phyloP scores from a whole-genome alignment of 2,797 vertebrate species.

The Lophotriccus pileatus region DNA sequence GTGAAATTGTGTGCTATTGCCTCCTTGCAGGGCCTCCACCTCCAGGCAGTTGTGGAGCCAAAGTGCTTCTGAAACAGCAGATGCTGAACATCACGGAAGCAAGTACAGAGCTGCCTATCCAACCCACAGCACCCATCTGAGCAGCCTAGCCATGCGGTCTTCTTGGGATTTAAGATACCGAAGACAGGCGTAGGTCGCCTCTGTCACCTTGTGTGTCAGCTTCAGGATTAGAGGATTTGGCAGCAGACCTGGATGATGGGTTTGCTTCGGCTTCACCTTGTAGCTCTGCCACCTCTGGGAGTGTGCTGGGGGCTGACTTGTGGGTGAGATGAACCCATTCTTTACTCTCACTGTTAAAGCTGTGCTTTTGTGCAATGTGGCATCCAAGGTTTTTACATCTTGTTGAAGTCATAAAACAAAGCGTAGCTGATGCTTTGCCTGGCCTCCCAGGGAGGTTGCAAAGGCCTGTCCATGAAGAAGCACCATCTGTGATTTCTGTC shows the following conservation, averaged over 20 bases:
- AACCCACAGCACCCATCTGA: fast-evolving
- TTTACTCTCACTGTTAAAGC: not conserved
- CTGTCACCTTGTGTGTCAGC: not conserved
- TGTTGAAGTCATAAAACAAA: not conserved
- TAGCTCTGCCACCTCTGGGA: not conserved
- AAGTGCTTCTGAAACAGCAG: not conserved
- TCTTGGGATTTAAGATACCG: not conserved
- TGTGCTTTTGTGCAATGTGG: not conserved
- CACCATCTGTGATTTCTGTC: not conserved
- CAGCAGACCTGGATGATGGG: not conserved
- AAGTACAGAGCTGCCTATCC: fast-evolving
- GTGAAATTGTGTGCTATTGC: not conserved
- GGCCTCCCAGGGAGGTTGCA: not conserved
- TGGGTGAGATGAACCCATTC: not conserved
- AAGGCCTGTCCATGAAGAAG: not conserved
- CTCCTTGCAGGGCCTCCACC: not conserved
- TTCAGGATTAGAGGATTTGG: not conserved
- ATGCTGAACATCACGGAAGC: fast-evolving
- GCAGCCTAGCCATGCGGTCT: not conserved
- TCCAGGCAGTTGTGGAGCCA: not conserved
- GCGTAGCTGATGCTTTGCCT: not conserved
- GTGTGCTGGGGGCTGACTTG: not conserved
- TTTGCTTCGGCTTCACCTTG: not conserved
- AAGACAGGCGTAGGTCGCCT: not conserved
- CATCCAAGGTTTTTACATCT: not conserved